Evolutionary conservation across 2,888 invertebrate species (phyloP).

Genomic region (Venustoraphidia nigricollis): DNA sequence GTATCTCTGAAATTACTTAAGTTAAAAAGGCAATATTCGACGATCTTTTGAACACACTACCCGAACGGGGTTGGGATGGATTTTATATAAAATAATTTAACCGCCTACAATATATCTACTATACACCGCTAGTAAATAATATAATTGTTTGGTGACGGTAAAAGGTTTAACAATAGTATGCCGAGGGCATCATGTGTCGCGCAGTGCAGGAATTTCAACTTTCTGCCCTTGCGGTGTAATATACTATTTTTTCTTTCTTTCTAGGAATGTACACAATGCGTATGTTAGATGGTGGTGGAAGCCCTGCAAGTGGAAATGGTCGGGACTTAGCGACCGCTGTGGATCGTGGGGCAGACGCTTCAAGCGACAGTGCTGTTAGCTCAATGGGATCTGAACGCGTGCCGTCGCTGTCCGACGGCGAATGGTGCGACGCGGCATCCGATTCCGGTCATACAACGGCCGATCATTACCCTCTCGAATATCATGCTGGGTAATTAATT

Average conservation of each 20-base stretch:
- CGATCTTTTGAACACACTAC: too few species aligned
- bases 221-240: too few species aligned
- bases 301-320: constrained; percentile 26
- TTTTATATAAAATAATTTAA: too few species aligned
- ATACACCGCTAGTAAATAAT: too few species aligned
- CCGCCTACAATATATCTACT: too few species aligned
- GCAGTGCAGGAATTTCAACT: too few species aligned
- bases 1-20: too few species aligned
- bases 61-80: too few species aligned
- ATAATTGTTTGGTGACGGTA: too few species aligned
- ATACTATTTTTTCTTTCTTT: constrained; percentile 12
- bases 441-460: constrained; percentile 56
- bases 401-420: constrained; percentile 74
- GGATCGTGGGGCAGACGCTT: constrained; percentile 61
- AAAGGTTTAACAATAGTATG: not conserved
- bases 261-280: constrained; percentile 80
- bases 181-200: too few species aligned
- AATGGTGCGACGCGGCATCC: constrained; percentile 79
- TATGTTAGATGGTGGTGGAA: constrained; percentile 50
- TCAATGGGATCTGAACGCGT: constrained; percentile 87
- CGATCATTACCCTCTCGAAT: constrained; percentile 57
- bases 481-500: constrained; percentile 36
- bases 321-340: constrained; percentile 18
- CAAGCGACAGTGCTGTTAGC: constrained; percentile 82
- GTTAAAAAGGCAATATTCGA: too few species aligned